Conservation (phyloP, 2,113 vertebrate genomes). For the Archilochus colubris region DNA sequence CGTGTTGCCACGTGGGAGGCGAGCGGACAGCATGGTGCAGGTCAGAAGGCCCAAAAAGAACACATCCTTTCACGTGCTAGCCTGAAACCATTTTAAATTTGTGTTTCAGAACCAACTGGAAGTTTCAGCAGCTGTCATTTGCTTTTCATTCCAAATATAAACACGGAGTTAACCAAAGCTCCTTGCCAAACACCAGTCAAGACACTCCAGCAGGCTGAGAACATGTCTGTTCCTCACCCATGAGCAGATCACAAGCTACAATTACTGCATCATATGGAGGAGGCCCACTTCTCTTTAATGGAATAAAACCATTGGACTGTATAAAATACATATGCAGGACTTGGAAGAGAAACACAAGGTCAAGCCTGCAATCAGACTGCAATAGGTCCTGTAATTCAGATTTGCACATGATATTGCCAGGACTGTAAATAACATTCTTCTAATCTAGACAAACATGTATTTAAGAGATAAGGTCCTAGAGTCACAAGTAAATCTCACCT, state of each 20-base stretch:
- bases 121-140: neutral
- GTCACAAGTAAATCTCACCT: neutral
- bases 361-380: neutral
- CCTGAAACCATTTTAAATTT: neutral
- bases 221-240: rapidly evolving
- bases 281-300: neutral
- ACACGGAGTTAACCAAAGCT: neutral
- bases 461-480: neutral
- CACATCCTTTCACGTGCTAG: neutral
- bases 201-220: neutral
- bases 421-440: neutral
- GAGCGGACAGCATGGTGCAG: neutral
- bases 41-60: neutral
- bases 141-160: slow-evolving; percentile 14
- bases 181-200: neutral
- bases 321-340: neutral
- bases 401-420: neutral
- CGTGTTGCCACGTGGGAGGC: slow-evolving; percentile 43
- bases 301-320: neutral
- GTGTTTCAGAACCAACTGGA: neutral
- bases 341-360: slow-evolving; percentile 11
- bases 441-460: neutral
- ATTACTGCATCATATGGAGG: neutral
- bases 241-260: neutral
- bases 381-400: neutral